Base-by-base conservation (phyloP, 2,113 vertebrate genomes). In the Acrocephalus kingi region DNA sequence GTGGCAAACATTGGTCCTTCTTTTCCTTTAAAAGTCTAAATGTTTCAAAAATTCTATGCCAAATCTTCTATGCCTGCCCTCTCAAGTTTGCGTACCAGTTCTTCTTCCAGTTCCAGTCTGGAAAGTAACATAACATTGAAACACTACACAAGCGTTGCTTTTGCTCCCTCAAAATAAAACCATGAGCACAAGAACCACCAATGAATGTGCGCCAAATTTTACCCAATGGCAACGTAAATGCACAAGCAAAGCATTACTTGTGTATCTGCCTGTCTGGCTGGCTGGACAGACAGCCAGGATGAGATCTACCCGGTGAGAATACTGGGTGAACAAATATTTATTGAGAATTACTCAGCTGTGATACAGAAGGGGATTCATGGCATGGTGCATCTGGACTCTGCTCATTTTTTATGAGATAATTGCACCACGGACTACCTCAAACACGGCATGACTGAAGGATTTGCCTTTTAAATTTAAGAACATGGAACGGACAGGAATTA, bases 321-420 rank as follows among this genome's bases (percentile, higher is more conserved):
- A 97, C 64, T 97, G 98, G 97, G 96, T 98, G 98, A 98, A 98
- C 98, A 98, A 99, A 99, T 98, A 98, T 99, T 99, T 99, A 98
- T 98, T 98, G 98, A 98, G 97, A 97, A 97, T 98, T 97, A 97
- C 93, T 98, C 98, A 97, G 97, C 98, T 97, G 96, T 98, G 97
- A 98, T 97, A 93, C 97, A 96, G 93, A 81, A 94, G 97, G 97
- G 97, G 97, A 97, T 97, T 97, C 97, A 89, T 73, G 94, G 97
- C 97, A 97, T 55, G 90, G 87, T 90, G 91, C 93, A 97, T 97
- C 98, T 98, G 98, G 97, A 98, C 97, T 90, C 97, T 96, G 95
- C 95, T 97, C 96, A 80, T 97, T 97, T 97, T 98, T 97, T 97
- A 98, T 54, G 81, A 98, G 97, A 97, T 98, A 98, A 98, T 98